A percentile compares a stretch with the other conserved stretches of the same genome.
phyloP scores from a whole-genome alignment of 2,113 vertebrate genomes.

The Pipa parva region DNA sequence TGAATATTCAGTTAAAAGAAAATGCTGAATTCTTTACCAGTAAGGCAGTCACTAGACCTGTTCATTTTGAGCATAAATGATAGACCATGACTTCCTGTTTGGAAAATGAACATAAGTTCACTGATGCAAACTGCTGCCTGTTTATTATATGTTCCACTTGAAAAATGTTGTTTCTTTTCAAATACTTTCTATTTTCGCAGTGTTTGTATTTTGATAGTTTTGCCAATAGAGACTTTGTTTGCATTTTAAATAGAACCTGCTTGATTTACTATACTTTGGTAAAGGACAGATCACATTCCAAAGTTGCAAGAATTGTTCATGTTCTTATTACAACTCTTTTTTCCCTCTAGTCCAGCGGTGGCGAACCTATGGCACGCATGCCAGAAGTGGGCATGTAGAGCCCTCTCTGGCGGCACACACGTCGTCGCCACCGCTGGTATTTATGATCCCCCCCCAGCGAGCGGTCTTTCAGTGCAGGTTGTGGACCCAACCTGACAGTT shows the following conservation, averaged over 20 bases:
- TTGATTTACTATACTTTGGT: background rate
- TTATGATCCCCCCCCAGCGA: too few species aligned
- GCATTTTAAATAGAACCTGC: background rate
- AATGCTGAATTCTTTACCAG: constrained; percentile 6
- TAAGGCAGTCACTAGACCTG: constrained; percentile 12
- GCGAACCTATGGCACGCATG: too few species aligned
- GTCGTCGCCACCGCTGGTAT: too few species aligned
- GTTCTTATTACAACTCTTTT: background rate
- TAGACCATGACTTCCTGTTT: constrained; percentile 14
- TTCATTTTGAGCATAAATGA: constrained; percentile 11
- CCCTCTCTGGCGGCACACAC: too few species aligned
- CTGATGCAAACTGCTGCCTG: background rate
- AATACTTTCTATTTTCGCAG: too few species aligned
- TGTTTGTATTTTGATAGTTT: background rate
- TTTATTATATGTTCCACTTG: constrained; percentile 2
- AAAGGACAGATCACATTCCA: background rate
- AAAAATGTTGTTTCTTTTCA: constrained; percentile 17
- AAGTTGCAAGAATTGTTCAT: background rate
- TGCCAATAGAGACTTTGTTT: background rate
- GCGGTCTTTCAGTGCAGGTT: too few species aligned
- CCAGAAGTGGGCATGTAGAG: too few species aligned
- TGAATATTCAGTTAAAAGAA: too few species aligned
- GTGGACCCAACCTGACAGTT: too few species aligned
- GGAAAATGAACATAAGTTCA: constrained; percentile 10
- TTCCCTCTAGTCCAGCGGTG: too few species aligned